Percentiles rank a stretch among this genome's conserved stretches.
Evolutionary conservation across 2,113 vertebrate species (phyloP).

Genomic region (Trochalopteron elliotii): DNA sequence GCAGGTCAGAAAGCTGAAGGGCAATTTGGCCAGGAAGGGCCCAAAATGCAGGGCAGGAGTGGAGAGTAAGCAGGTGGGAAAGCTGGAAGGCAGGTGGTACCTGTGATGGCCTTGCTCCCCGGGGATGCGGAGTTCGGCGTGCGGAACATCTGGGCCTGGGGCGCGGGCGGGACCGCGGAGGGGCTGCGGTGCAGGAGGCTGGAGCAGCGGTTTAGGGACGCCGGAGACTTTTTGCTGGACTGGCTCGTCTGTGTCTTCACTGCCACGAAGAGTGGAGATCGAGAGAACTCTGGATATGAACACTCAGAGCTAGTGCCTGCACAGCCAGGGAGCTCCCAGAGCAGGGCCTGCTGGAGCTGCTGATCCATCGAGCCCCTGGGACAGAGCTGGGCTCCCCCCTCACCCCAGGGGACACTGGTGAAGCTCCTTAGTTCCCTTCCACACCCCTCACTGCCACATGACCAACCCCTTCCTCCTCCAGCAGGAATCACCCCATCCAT

Average conservation of each 20-base stretch:
- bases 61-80: not conserved
- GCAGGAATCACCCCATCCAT: not conserved
- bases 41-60: not conserved
- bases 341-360: constrained; percentile 31
- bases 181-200: constrained; percentile 73
- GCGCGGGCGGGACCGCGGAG: constrained; percentile 60
- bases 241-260: constrained; percentile 78
- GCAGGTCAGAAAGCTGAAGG: too few species aligned
- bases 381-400: not conserved
- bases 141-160: constrained; percentile 78
- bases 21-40: not conserved
- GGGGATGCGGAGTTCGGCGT: constrained; percentile 77
- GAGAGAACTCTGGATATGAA: constrained; percentile 79
- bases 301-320: constrained; percentile 78
- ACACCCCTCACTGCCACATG: not conserved
- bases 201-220: constrained; percentile 74
- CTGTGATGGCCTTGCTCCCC: constrained; percentile 81
- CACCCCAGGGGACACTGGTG: not conserved
- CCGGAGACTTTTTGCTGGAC: constrained; percentile 76
- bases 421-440: not conserved
- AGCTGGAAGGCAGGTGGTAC: constrained; percentile 52
- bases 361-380: not conserved
- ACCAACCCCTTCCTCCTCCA: not conserved
- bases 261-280: constrained; percentile 82
- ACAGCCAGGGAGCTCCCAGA: constrained; percentile 67